Evolutionary conservation across 2,888 invertebrate species (phyloP).

Genomic region (Sphaerophoria rueppellii): DNA sequence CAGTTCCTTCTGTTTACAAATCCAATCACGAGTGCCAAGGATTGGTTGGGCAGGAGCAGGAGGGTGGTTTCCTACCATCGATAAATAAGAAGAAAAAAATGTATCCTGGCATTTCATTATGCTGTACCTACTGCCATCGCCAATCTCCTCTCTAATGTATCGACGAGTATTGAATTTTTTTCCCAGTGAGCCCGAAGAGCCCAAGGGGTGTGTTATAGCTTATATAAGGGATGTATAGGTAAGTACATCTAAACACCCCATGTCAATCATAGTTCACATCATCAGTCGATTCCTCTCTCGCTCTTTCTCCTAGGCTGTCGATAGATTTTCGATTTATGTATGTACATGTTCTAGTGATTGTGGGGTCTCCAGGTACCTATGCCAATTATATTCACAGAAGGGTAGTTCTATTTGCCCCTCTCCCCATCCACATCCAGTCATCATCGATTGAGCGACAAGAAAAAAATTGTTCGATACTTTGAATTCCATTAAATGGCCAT

Average conservation of each 20-base stretch:
- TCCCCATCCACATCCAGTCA: background rate
- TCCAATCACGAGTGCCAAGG: slow-evolving; percentile 73
- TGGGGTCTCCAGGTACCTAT: slow-evolving; percentile 27
- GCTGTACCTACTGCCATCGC: background rate
- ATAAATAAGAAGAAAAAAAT: slow-evolving; percentile 57
- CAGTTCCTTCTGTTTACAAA: slow-evolving; percentile 70
- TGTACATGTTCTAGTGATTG: slow-evolving; percentile 38
- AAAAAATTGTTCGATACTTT: slow-evolving; percentile 63
- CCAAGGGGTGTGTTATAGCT: slow-evolving; percentile 56
- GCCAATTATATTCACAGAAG: slow-evolving; percentile 50
- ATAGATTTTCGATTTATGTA: slow-evolving; percentile 68
- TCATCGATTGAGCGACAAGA: background rate
- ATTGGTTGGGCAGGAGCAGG: slow-evolving; percentile 68
- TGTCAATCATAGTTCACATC: slow-evolving; percentile 66
- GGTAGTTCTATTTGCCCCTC: slow-evolving; percentile 17
- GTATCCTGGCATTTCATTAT: slow-evolving; percentile 40
- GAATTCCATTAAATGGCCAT: slow-evolving; percentile 68
- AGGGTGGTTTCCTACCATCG: slow-evolving; percentile 66
- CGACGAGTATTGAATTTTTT: slow-evolving; percentile 66
- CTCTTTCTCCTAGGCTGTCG: slow-evolving; percentile 29
- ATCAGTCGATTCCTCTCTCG: slow-evolving; percentile 36
- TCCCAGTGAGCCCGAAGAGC: slow-evolving; percentile 34
- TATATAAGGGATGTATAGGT: slow-evolving; percentile 6
- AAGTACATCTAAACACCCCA: slow-evolving; percentile 58
- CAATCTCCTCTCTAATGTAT: slow-evolving; percentile 61